A percentile compares a stretch with the other conserved stretches of the same genome.
phyloP scores from a whole-genome alignment of 1,140 invertebrate genomes.

The Polypedilum pembai region DNA sequence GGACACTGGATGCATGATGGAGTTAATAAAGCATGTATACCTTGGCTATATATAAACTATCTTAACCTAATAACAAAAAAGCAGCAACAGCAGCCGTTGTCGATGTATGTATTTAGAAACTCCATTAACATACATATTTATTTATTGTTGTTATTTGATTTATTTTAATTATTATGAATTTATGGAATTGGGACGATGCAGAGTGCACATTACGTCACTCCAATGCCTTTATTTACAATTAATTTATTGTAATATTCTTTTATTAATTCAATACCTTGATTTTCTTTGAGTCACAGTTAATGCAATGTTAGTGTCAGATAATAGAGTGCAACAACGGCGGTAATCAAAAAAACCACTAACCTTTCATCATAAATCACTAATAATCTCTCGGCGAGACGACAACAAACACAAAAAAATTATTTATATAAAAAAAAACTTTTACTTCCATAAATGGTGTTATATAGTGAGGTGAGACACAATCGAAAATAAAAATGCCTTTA shows the following conservation, averaged over 20 bases:
- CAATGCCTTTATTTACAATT: not conserved
- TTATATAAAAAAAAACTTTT: not conserved
- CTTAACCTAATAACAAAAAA: not conserved
- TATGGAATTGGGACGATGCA: constrained; percentile 9
- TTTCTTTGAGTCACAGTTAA: no score
- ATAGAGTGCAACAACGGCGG: not conserved
- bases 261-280: no score
- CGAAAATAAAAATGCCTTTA: not conserved
- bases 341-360: not conserved
- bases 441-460: constrained; percentile 15
- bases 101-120: not conserved
- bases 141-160: not conserved
- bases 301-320: not conserved
- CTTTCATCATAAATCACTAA: constrained; percentile 18
- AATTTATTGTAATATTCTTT: no score
- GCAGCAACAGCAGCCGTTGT: not conserved
- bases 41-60: not conserved
- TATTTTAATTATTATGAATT: constrained; percentile 9
- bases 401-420: not conserved
- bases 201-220: not conserved
- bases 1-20: constrained; percentile 15
- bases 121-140: not conserved
- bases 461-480: not conserved
- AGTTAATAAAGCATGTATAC: not conserved
- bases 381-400: constrained; percentile 1